phyloP scores from a whole-genome alignment of 1,140 invertebrate species.

The Drosophila pseudoananassae region DNA sequence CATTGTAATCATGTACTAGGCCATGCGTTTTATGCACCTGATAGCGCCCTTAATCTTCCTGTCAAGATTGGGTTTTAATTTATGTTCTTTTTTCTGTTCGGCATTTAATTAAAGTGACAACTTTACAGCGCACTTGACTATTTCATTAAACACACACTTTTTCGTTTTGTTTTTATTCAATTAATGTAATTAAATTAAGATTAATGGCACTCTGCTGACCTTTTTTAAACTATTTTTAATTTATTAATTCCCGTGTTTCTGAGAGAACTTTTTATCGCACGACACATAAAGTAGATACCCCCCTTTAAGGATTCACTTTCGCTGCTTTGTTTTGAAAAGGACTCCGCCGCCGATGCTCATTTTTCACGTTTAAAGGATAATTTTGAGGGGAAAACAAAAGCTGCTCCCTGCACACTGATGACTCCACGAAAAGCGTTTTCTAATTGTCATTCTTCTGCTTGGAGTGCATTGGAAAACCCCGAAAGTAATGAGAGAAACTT shows the following conservation, averaged over 20 bases:
- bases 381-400: slow-evolving; percentile 13
- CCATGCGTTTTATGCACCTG: background rate
- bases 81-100: background rate
- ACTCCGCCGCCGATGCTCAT: slow-evolving; percentile 27
- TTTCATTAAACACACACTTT: background rate
- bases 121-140: background rate
- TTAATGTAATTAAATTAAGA: slow-evolving; percentile 1
- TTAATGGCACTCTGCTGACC: background rate
- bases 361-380: slow-evolving; percentile 35
- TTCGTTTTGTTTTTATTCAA: background rate
- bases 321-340: slow-evolving; percentile 17
- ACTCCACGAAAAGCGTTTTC: slow-evolving; percentile 40
- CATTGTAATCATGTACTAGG: background rate
- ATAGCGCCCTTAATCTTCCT: slow-evolving; percentile 5
- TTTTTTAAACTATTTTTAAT: background rate
- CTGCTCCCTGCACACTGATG: slow-evolving; percentile 11
- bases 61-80: slow-evolving; percentile 6
- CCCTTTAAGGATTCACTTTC: slow-evolving; percentile 3
- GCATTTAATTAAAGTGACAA: slow-evolving; percentile 1
- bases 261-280: slow-evolving; percentile 21
- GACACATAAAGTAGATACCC: slow-evolving; percentile 1
- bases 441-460: slow-evolving; percentile 49
- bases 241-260: background rate
- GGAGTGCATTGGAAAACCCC: slow-evolving; percentile 38
- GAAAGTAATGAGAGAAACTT: slow-evolving; percentile 38